A percentile compares a stretch with the other conserved stretches of the same genome.
Conservation (phyloP, 92 coral and sea anemone genomes). For the Zoanthus sansibaricus region DNA sequence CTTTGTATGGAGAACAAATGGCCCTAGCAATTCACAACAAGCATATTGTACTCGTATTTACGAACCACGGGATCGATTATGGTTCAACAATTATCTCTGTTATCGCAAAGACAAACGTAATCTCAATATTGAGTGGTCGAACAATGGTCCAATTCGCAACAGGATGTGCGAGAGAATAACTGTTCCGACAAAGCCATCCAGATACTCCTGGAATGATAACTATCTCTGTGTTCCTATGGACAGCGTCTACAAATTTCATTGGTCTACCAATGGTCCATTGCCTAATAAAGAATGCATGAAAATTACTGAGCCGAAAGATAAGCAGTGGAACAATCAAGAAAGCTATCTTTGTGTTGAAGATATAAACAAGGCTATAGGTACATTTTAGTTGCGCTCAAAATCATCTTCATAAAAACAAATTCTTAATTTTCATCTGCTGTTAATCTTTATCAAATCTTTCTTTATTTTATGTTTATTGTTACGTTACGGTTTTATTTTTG, state of each 20-base stretch:
- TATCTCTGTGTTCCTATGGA: conserved; percentile 81
- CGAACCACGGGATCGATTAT: conserved; percentile 71
- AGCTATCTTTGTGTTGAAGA: conserved; percentile 80
- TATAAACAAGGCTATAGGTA: conserved; percentile 79
- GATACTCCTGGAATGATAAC: conserved; percentile 65
- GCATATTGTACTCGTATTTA: conserved; percentile 67
- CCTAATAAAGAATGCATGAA: conserved; percentile 68
- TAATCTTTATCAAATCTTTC: too few species aligned
- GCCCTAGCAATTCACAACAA: conserved; percentile 30
- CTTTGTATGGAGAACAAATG: conserved; percentile 74
- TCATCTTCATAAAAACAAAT: not conserved
- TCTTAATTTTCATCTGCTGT: too few species aligned
- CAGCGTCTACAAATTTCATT: conserved; percentile 78
- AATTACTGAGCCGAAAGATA: conserved; percentile 77
- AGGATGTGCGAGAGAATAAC: conserved; percentile 67
- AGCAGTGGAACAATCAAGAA: conserved; percentile 57
- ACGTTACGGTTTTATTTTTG: too few species aligned
- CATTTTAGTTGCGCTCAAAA: not conserved
- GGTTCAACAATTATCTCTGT: conserved; percentile 75
- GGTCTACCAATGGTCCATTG: conserved; percentile 72
- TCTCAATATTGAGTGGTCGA: conserved; percentile 71
- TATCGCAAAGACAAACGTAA: conserved; percentile 76
- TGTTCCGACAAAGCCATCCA: conserved; percentile 53
- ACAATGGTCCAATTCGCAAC: conserved; percentile 59
- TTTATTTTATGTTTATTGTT: too few species aligned